Evolutionary conservation across 2,888 invertebrate genomes (phyloP).

Genomic region (Acrobasis consociella): DNA sequence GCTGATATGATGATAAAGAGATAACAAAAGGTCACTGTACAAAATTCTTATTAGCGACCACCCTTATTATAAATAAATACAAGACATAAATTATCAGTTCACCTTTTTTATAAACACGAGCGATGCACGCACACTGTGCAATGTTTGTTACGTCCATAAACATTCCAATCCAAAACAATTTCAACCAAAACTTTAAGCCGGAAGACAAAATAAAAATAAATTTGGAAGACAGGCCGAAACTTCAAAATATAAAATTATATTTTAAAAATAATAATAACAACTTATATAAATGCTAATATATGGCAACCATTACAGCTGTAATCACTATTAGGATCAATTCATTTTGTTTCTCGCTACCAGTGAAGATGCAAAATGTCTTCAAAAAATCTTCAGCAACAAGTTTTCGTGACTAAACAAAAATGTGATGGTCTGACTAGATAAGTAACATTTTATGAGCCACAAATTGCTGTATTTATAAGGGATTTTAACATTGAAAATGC

Average conservation of each 20-base stretch:
- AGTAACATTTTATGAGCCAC: constrained; percentile 4
- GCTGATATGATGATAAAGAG: neutral
- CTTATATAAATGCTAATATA: constrained; percentile 54
- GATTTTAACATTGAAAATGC: too few relatives aligned
- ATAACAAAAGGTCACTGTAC: neutral
- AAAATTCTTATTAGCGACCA: neutral
- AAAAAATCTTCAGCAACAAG: neutral
- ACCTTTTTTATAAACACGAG: constrained; percentile 70
- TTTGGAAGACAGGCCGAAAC: constrained; percentile 65
- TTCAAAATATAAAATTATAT: constrained; percentile 27
- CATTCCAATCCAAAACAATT: constrained; percentile 30
- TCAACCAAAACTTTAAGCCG: constrained; percentile 37
- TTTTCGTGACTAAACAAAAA: neutral
- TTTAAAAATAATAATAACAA: constrained; percentile 32
- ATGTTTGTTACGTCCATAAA: constrained; percentile 39
- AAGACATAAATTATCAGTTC: constrained; percentile 77
- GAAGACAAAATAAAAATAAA: constrained; percentile 50
- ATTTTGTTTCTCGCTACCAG: neutral
- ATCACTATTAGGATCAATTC: constrained; percentile 7
- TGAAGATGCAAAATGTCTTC: neutral
- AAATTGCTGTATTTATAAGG: too few relatives aligned
- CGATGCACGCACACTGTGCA: constrained; percentile 63
- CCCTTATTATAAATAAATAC: constrained; percentile 51
- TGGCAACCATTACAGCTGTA: constrained; percentile 45
- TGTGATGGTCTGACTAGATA: too few relatives aligned